Percentiles rank a stretch among this genome's conserved stretches.
Evolutionary conservation across 2,113 vertebrate genomes (phyloP).

Genomic region (Mustela lutreola): DNA sequence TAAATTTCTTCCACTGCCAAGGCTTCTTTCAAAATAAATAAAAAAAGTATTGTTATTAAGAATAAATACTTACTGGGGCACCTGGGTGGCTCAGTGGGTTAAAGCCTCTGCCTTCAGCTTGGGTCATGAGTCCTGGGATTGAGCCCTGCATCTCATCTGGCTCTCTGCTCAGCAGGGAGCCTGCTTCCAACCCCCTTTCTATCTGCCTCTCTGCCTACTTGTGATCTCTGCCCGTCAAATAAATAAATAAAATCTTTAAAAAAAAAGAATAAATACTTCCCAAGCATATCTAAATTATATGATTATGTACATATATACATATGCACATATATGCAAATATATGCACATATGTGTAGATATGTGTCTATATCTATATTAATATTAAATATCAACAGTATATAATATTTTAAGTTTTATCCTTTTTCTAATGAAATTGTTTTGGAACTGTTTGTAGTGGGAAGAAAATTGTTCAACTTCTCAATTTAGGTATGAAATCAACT

Average conservation of each 20-base stretch:
- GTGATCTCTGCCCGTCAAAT: too few relatives aligned
- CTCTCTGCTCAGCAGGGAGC: too few relatives aligned
- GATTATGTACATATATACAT: not conserved
- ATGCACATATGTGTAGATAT: too few relatives aligned
- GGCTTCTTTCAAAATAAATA: conserved; percentile 1
- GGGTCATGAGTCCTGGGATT: too few relatives aligned
- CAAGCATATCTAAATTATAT: not conserved
- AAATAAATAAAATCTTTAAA: too few relatives aligned
- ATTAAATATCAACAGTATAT: not conserved
- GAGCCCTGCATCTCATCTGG: too few relatives aligned
- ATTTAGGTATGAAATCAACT: not conserved
- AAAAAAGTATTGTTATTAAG: not conserved
- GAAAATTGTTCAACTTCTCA: not conserved
- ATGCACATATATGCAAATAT: not conserved
- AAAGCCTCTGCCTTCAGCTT: too few relatives aligned
- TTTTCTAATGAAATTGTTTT: not conserved
- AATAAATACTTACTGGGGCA: not conserved
- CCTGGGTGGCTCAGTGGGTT: too few relatives aligned
- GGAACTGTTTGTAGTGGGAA: not conserved
- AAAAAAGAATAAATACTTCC: not conserved
- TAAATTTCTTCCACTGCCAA: conserved; percentile 26
- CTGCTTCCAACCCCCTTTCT: too few relatives aligned
- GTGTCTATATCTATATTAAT: not conserved
- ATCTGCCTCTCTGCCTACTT: too few relatives aligned
- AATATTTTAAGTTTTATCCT: not conserved